Evolutionary conservation across 2,113 vertebrate species (phyloP), one percentile per base, ranked within the genome.

Genomic region (Apodemus sylvaticus): DNA sequence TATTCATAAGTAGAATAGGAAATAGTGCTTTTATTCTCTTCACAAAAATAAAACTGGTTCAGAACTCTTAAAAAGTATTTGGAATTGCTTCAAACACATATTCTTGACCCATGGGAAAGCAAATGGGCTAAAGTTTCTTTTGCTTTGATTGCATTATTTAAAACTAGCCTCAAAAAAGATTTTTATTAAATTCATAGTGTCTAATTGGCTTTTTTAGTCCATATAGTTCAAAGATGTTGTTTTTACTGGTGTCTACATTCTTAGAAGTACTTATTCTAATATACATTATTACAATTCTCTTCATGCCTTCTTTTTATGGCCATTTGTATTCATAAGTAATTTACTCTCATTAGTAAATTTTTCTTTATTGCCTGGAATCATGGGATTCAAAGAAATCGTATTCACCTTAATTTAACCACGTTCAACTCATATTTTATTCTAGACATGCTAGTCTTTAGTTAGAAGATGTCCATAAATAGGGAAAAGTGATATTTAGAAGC

Each of bases 141-240:
- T 87, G 51, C 90, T 93, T 95, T 53, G 66, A 78, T 87, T 97
- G 45, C 90, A 86, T 91, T 97, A 95, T 94, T 97, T 96, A 96
- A 48, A 97, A 85, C 16, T 79, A 79, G 3, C 53, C 93, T 94
- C 95, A 95, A 96, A 97, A 97, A 51, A 86, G 85, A 85, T n/a
- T 60, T 90, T 95, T 95, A 95, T 86, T 73, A 87, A 88, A n/a
- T 86, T 2, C 36, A 13, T 68, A 90, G 42, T 94, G 64, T 86
- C 89, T 92, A 77, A 76, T 60, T 82, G 58, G 70, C 39, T 95
- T 60, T 55, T 95, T 78, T 90, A 78, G 64, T 53, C 93, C 77
- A 86, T 26, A 11, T 20, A 77, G 48, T 95, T 96, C 88, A 95
- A 96, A 95, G 81, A 62, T 34, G 14, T 78, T 39, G 42, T 92